Evolutionary conservation across 1,140 invertebrate species (phyloP), one percentile per base, ranked within the genome.

Genomic region (Lasioglossum albipes): DNA sequence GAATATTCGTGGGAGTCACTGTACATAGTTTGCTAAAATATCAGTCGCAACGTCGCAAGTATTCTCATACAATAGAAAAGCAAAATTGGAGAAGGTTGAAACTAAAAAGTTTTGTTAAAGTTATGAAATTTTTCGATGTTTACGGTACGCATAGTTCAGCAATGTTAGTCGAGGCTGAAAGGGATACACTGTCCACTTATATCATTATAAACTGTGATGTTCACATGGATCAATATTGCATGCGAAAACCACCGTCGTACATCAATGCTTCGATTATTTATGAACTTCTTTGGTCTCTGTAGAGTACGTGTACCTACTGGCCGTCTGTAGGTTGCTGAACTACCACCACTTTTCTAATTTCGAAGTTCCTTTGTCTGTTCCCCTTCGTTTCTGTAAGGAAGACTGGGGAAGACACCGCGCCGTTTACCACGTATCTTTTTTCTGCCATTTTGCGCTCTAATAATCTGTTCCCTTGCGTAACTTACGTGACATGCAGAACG

Each of bases 241-340:
- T 91, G 91, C 87, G 89, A 92, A 93, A 93, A 93, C 91, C 89
- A 90, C 91, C 90, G 89, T 86, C 88, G 90, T 90, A 89, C 89
- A 88, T 88, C 85, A 87, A 79, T 84, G 90, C 90, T 92, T 93
- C 91, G 93, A 93, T 93, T 93, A 93, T 93, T 93, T 93, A 93
- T 93, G 91, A 93, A 90, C 88, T 91, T 75, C 81, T 89, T 87
- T 87, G 89, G 89, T 89, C 91, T 92, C 91, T 90, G 89, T 90
- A 87, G 86, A 84, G 64, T 83, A 87, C 86, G 80, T 88, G 86
- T 86, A 88, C 84, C 73, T 83, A 79, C 85, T 74, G 79, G 71
- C 74, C 83, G 83, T 79, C 75, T 74, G 62, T 85, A 84, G 88
- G 90, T 91, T 89, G 87, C 90, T 91, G 90, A 90, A 91, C 89